Evolutionary conservation across 2,888 invertebrate species (phyloP), one percentile per base, ranked within the genome.

Genomic region (Apamea monoglypha): DNA sequence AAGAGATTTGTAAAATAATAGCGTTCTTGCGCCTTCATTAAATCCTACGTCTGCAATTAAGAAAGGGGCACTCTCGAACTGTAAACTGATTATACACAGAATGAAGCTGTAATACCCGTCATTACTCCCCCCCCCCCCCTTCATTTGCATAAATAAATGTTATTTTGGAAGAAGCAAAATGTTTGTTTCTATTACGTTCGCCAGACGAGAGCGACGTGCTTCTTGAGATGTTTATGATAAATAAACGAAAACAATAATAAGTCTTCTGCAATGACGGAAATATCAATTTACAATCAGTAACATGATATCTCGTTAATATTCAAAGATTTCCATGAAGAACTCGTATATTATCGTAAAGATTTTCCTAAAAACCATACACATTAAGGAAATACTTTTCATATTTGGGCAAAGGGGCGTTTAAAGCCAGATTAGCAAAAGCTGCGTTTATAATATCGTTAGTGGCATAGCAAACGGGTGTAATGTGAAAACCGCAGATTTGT

Each of bases 41-140:
- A 95, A 94, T 94, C 94, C 93, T 94, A 94, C 92, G 93, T 89
- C 89, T 91, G 92, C 93, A 95, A 95, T 95, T 95, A 95, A 92
- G 94, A 91, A 91, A 85, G 53, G 83, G 80, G 83, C 80, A 82
- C 88, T 91, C 87, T 87, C 85, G 85, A 92, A 90, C 91, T 88
- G 91, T 92, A 92, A 95, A 94, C 93, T 95, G 94, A 94, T 95
- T 94, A 94, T 94, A 92, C 93, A 94, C 92, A 92, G 92, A 95
- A 94, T 95, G 93, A 94, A 94, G 94, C 94, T 93, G 94, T 95
- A 94, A 94, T 92, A 93, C 92, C 93, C 92, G 89, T 91, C 92
- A 92, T 93, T 93, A 93, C 56, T 91, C 91, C 92, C 76, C 32
- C n/a, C 25, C 16, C 29, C 4, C 40, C 63, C 86, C 89, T 86